Percentiles rank a stretch among this genome's conserved stretches.
Conservation (phyloP, 2,113 vertebrate species). For the Lepus europaeus region DNA sequence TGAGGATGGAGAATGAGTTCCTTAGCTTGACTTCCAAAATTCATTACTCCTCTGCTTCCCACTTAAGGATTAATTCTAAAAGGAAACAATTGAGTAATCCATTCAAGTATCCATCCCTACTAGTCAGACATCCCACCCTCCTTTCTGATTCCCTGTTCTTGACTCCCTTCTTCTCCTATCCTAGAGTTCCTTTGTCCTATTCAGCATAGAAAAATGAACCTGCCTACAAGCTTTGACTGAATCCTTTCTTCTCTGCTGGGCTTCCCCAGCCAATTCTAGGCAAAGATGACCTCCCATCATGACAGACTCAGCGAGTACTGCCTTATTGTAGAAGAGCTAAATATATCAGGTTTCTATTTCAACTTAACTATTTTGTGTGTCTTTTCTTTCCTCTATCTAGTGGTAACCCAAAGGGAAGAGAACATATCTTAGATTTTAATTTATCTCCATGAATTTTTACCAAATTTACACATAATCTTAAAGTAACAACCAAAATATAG, state of each 20-base stretch:
- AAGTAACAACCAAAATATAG: not conserved
- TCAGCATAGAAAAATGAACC: not conserved
- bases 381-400: not conserved
- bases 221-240: not conserved
- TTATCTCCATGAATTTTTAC: not conserved
- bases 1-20: not conserved
- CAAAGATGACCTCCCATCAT: not conserved
- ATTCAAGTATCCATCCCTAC: not conserved
- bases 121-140: not conserved
- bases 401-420: not conserved
- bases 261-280: not conserved
- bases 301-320: not conserved
- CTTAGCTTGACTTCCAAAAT: not conserved
- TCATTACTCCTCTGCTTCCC: rapidly evolving
- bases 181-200: not conserved
- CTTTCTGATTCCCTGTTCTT: not conserved
- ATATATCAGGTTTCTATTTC: not conserved
- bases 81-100: not conserved
- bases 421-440: not conserved
- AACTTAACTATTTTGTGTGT: not conserved
- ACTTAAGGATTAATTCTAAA: not conserved
- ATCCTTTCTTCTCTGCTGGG: not conserved
- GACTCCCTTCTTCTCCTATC: not conserved
- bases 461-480: not conserved
- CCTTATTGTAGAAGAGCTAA: not conserved